Conservation (phyloP, 2,113 vertebrate species). For the Hippocampus zosterae region DNA sequence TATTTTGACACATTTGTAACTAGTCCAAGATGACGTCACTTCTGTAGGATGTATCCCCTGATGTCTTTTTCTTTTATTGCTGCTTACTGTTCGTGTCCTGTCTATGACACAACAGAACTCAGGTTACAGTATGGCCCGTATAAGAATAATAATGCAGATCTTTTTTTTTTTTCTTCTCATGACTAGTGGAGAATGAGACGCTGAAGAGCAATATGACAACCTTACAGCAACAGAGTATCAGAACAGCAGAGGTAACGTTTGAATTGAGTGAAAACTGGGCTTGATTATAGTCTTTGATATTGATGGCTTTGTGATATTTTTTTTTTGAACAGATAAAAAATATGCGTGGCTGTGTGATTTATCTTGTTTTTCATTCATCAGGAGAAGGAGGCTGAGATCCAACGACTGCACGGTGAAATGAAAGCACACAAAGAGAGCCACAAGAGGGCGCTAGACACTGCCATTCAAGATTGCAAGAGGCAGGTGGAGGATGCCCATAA, state of each 20-base stretch:
- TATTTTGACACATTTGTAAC: neutral
- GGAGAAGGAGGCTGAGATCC: constrained; percentile 47
- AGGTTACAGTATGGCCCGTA: neutral
- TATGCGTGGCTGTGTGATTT: neutral
- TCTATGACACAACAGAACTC: neutral
- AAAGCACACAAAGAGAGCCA: constrained; percentile 48
- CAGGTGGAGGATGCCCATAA: constrained; percentile 34
- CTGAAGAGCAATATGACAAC: constrained; percentile 43
- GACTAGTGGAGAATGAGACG: constrained; percentile 64
- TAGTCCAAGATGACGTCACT: neutral
- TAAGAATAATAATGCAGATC: neutral
- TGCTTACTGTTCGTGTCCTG: neutral
- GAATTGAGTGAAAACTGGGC: neutral
- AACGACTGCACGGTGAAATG: constrained; percentile 45
- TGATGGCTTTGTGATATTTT: neutral
- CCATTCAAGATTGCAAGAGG: constrained; percentile 29
- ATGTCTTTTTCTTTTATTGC: neutral
- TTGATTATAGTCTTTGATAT: neutral
- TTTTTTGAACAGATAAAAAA: neutral
- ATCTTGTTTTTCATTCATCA: constrained; percentile 14
- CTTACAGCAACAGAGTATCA: constrained; percentile 49
- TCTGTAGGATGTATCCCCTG: too few relatives aligned
- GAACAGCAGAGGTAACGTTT: constrained; percentile 47
- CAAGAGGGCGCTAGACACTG: constrained; percentile 60
- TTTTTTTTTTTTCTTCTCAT: constrained; percentile 11